phyloP scores from a whole-genome alignment of 2,888 invertebrate species.

The Dasysyrphus albostriatus region DNA sequence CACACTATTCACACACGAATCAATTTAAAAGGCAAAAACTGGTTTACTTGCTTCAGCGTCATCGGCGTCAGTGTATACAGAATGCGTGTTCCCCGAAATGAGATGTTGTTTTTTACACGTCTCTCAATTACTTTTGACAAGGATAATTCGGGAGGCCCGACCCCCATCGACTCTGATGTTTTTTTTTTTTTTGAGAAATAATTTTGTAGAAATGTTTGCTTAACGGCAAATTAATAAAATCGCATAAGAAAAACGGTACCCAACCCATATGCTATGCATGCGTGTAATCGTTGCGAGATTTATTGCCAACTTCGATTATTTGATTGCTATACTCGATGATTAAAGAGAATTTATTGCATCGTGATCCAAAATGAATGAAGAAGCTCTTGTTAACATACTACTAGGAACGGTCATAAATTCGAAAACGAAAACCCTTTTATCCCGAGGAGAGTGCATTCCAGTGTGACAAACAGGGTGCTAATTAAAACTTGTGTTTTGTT shows the following conservation, averaged over 20 bases:
- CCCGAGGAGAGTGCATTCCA: conserved; percentile 3
- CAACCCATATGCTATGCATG: background rate
- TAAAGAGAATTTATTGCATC: conserved; percentile 48
- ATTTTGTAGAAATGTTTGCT: conserved; percentile 61
- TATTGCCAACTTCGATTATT: conserved; percentile 38
- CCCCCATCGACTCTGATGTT: conserved; percentile 41
- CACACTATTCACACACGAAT: conserved; percentile 24
- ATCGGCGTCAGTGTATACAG: background rate
- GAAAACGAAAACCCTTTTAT: background rate
- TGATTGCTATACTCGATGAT: conserved; percentile 51
- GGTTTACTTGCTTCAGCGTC: conserved; percentile 24
- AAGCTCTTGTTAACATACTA: background rate
- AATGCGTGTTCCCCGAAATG: conserved; percentile 71
- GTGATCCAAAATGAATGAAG: background rate
- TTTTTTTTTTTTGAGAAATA: conserved; percentile 57
- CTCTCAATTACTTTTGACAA: conserved; percentile 73
- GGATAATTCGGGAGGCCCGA: conserved; percentile 70
- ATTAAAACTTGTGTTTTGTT: conserved; percentile 42
- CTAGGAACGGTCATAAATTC: background rate
- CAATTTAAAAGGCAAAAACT: conserved; percentile 40
- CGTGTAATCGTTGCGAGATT: conserved; percentile 26
- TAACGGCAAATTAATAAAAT: conserved; percentile 67
- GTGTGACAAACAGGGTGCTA: conserved; percentile 17
- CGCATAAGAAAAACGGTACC: conserved; percentile 35
- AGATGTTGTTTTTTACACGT: conserved; percentile 74